These are phyloP conservation scores for Parapsyche elsis DNA, from an alignment of 1,140 invertebrate genomes.

Conservation along the genomic window DNA sequence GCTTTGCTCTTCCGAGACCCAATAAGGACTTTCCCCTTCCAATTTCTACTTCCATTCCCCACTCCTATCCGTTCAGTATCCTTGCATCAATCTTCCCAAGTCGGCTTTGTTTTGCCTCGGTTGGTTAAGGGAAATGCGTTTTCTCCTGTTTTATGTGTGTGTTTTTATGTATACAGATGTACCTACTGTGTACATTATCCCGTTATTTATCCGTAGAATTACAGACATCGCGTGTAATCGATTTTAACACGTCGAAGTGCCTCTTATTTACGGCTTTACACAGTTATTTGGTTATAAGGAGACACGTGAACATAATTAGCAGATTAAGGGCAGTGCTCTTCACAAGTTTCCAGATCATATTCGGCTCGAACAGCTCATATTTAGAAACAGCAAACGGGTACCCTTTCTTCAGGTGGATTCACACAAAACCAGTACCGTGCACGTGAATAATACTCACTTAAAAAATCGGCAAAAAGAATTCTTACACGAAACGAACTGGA, in stretches of 20 bases:
- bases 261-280: neutral
- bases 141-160: neutral
- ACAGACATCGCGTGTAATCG: neutral
- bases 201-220: conserved; percentile 6
- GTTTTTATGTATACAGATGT: neutral
- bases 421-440: too few relatives aligned
- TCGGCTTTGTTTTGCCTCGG: conserved; percentile 14
- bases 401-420: too few relatives aligned
- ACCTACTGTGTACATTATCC: neutral
- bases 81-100: conserved; percentile 1
- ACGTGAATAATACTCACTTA: too few relatives aligned
- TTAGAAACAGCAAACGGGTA: too few relatives aligned
- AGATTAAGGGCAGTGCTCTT: too few relatives aligned
- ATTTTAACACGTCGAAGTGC: neutral
- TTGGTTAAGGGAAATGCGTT: conserved; percentile 1
- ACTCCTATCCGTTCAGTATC: neutral
- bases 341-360: too few relatives aligned
- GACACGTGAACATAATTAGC: too few relatives aligned
- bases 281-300: too few relatives aligned
- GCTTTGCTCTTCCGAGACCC: neutral
- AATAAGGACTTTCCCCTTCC: neutral
- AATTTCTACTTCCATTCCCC: neutral
- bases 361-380: too few relatives aligned
- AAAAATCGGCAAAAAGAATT: too few relatives aligned
- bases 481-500: too few relatives aligned